Percentiles rank a stretch among this genome's conserved stretches.
Conservation (phyloP, 1,140 invertebrate genomes). For the Arion vulgaris region DNA sequence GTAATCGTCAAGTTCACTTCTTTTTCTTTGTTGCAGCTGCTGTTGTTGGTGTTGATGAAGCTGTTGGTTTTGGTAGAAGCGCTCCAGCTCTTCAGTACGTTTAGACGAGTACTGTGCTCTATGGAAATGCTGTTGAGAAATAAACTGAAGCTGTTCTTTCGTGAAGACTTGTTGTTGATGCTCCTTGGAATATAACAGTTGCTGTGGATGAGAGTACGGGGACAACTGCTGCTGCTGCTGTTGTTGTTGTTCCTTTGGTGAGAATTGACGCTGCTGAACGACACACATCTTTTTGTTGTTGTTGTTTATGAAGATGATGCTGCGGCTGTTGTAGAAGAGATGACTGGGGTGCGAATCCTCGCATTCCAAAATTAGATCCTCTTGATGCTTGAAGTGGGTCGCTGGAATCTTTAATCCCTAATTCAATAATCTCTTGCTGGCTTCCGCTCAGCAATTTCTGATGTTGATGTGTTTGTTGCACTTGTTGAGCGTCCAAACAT, state of each 20-base stretch:
- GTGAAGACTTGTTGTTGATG: conserved; percentile 2
- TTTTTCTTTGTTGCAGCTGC: conserved; percentile 14
- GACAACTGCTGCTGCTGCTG: conserved; percentile 17
- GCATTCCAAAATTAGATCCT: not conserved
- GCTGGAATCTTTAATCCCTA: conserved; percentile 36
- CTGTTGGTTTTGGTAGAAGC: conserved; percentile 29
- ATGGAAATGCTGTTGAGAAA: not conserved
- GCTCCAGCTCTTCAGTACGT: not conserved
- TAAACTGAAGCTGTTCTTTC: conserved; percentile 24
- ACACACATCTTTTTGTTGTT: conserved; percentile 14
- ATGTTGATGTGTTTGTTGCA: conserved; percentile 18
- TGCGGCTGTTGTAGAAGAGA: conserved; percentile 15
- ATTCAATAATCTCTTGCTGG: conserved; percentile 35
- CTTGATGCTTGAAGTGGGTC: conserved; percentile 33
- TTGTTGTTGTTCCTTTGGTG: conserved; percentile 15
- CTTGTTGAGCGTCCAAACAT: conserved; percentile 3
- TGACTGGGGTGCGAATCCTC: not conserved
- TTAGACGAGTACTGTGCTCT: not conserved
- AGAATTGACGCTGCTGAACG: conserved; percentile 16
- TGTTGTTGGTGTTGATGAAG: conserved; percentile 25
- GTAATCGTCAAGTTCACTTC: not conserved
- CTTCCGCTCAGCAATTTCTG: conserved; percentile 5
- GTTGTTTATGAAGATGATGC: conserved; percentile 12
- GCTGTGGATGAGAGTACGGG: conserved; percentile 8
- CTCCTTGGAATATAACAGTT: conserved; percentile 14